A percentile compares a stretch with the other conserved stretches of the same genome.
phyloP scores from a whole-genome alignment of 2,113 vertebrate species.

The Etheostoma spectabile region DNA sequence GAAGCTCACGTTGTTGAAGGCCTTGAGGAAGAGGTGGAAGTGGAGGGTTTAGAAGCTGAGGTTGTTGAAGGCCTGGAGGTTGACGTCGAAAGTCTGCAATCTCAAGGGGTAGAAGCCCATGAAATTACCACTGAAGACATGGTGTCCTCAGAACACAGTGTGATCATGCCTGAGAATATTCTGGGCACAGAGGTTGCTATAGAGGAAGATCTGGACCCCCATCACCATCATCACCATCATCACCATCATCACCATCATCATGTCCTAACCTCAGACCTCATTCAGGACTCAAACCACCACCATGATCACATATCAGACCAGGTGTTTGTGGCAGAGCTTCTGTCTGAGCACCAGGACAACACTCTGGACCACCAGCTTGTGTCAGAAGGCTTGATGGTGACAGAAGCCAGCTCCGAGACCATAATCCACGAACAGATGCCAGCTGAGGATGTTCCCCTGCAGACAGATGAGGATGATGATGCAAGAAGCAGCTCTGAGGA shows the following conservation, averaged over 20 bases:
- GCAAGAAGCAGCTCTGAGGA: constrained; percentile 95
- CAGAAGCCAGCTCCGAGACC: constrained; percentile 89
- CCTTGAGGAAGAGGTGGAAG: constrained; percentile 90
- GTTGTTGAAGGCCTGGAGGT: constrained; percentile 90
- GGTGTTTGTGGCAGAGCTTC: constrained; percentile 96
- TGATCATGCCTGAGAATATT: constrained; percentile 94
- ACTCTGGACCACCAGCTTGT: constrained; percentile 94
- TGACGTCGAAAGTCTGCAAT: constrained; percentile 78
- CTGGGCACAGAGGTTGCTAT: constrained; percentile 94
- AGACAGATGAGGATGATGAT: constrained; percentile 93
- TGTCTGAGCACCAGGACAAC: constrained; percentile 89
- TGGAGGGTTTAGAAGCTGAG: constrained; percentile 74
- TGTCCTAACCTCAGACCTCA: constrained; percentile 90
- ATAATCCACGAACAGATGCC: constrained; percentile 91
- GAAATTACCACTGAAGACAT: constrained; percentile 81
- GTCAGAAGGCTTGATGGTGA: constrained; percentile 94
- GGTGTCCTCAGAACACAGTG: constrained; percentile 88
- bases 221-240: constrained; percentile 88
- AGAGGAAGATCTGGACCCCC: constrained; percentile 91
- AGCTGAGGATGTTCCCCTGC: constrained; percentile 90
- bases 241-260: constrained; percentile 92
- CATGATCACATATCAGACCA: constrained; percentile 92
- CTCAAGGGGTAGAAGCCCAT: constrained; percentile 80
- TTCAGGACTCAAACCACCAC: constrained; percentile 87
- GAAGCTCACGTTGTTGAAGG: constrained; percentile 89